These are phyloP conservation scores for Herpetotheres cachinnans DNA, from an alignment of 2,113 vertebrate species.

Conservation along the genomic window DNA sequence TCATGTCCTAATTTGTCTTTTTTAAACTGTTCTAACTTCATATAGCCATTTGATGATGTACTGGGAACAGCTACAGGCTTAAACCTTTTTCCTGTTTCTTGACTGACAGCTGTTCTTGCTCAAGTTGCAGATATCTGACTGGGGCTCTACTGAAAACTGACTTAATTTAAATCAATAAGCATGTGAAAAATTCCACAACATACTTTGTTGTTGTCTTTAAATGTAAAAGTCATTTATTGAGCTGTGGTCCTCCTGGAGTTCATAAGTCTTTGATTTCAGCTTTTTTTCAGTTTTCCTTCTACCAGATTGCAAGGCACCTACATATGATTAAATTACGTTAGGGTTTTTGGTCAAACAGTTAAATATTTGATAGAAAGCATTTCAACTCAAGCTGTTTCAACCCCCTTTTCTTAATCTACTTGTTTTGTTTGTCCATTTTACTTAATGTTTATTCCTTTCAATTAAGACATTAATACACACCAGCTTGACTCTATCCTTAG, in stretches of 20 bases:
- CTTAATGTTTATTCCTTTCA: not conserved
- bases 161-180: not conserved
- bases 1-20: not conserved
- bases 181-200: not conserved
- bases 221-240: not conserved
- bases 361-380: not conserved
- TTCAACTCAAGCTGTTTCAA: not conserved
- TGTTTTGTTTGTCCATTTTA: not conserved
- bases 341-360: not conserved
- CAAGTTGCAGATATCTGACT: not conserved
- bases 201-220: not conserved
- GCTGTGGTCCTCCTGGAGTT: not conserved
- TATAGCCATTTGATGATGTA: not conserved
- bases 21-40: not conserved
- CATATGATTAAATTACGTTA: not conserved
- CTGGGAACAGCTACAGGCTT: not conserved
- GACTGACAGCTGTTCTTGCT: not conserved
- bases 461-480: not conserved
- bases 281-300: not conserved
- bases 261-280: not conserved
- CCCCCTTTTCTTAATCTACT: not conserved
- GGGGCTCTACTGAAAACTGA: not conserved
- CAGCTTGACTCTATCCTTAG: not conserved
- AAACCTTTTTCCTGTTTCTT: not conserved
- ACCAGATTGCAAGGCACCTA: not conserved